phyloP scores from a whole-genome alignment of 1,140 invertebrate genomes.

The Gonioctena quinquepunctata region DNA sequence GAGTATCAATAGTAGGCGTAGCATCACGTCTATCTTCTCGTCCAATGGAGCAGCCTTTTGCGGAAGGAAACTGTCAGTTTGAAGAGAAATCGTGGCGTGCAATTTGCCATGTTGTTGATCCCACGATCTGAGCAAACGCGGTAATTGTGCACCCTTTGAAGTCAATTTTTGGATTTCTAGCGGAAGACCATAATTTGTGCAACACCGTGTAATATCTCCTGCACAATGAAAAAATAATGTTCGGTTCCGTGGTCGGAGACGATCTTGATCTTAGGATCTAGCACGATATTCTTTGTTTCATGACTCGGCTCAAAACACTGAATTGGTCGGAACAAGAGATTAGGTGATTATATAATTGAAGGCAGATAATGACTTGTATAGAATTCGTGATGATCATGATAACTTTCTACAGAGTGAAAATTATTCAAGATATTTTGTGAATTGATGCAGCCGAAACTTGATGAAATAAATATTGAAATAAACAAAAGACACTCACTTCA shows the following conservation, averaged over 20 bases:
- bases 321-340: too few relatives aligned
- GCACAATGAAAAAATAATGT: slow-evolving; percentile 44
- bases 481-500: too few relatives aligned
- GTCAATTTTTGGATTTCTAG: slow-evolving; percentile 44
- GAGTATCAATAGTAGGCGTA: slow-evolving; percentile 27
- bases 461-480: too few relatives aligned
- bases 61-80: slow-evolving; percentile 37
- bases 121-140: slow-evolving; percentile 37
- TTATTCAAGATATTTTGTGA: too few relatives aligned
- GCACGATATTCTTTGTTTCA: slow-evolving; percentile 21
- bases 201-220: slow-evolving; percentile 44
- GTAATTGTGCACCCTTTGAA: slow-evolving; percentile 40
- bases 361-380: too few relatives aligned
- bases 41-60: slow-evolving; percentile 21
- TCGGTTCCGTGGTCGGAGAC: slow-evolving; percentile 6
- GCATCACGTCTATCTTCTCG: slow-evolving; percentile 13
- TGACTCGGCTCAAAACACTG: too few relatives aligned
- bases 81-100: slow-evolving; percentile 28
- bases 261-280: slow-evolving; percentile 22
- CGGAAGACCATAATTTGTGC: slow-evolving; percentile 50
- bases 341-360: too few relatives aligned
- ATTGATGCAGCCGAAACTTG: too few relatives aligned
- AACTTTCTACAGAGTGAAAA: too few relatives aligned
- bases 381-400: too few relatives aligned
- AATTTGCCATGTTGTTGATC: slow-evolving; percentile 38